Evolutionary conservation across 2,797 vertebrate species (phyloP).

Genomic region (Microctenopoma lineatum): DNA sequence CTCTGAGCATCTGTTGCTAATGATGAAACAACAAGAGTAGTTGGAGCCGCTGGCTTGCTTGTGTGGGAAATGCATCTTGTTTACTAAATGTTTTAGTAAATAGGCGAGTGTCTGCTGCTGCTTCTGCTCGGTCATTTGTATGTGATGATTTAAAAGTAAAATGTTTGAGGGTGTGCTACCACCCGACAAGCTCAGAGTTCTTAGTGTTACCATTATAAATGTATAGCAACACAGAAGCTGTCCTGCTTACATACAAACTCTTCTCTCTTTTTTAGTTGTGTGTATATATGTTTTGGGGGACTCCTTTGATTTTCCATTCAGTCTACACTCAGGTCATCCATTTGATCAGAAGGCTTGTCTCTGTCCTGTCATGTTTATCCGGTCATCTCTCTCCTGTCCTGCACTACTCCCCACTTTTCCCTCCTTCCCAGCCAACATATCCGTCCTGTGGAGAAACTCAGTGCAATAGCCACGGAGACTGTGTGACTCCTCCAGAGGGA

Average conservation of each 20-base stretch:
- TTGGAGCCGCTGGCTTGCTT: too few relatives aligned
- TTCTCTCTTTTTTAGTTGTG: background rate
- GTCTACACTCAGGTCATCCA: background rate
- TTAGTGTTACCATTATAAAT: background rate
- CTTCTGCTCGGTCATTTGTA: constrained; percentile 12
- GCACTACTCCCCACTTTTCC: constrained; percentile 3
- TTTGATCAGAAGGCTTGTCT: background rate
- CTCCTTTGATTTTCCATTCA: background rate
- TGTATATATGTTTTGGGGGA: too few relatives aligned
- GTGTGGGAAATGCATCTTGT: too few relatives aligned
- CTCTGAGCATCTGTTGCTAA: background rate
- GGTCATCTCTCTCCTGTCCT: constrained; percentile 16
- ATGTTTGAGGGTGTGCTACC: rapidly evolving
- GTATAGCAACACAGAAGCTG: too few relatives aligned
- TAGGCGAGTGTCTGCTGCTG: too few relatives aligned
- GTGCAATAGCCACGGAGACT: constrained; percentile 81
- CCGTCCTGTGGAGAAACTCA: constrained; percentile 74
- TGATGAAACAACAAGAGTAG: background rate
- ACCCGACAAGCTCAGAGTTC: background rate
- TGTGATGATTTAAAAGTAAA: constrained; percentile 52
- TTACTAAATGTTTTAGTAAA: background rate
- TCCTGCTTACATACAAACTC: background rate
- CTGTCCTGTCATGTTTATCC: background rate
- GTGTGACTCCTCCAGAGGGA: constrained; percentile 60
- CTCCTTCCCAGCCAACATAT: constrained; percentile 30